These are phyloP conservation scores for Anguilla megastoma DNA, from an alignment of 2,797 vertebrate genomes.

Conservation along the genomic window DNA sequence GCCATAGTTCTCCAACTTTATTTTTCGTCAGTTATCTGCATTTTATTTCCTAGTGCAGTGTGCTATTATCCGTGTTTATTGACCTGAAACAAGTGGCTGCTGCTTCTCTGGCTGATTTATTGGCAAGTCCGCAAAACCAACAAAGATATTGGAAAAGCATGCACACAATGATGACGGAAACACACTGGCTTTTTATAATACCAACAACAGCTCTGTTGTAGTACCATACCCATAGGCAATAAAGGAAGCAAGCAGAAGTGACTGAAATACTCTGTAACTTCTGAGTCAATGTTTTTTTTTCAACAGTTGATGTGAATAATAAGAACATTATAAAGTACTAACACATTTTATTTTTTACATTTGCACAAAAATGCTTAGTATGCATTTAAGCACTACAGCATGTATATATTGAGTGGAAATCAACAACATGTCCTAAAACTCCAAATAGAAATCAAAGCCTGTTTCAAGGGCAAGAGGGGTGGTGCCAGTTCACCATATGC, in stretches of 20 bases:
- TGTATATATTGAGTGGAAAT: not conserved
- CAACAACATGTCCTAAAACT: not conserved
- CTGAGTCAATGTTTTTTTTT: not conserved
- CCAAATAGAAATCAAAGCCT: not conserved
- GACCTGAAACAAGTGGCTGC: not conserved
- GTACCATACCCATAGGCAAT: not conserved
- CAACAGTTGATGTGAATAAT: not conserved
- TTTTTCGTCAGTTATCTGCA: not conserved
- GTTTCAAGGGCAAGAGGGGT: not conserved
- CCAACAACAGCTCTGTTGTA: not conserved
- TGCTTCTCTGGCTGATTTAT: not conserved
- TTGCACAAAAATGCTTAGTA: not conserved
- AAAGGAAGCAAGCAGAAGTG: not conserved
- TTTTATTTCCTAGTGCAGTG: not conserved
- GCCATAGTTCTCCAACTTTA: not conserved
- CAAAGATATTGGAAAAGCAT: not conserved
- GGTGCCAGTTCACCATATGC: constrained; percentile 2
- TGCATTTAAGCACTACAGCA: not conserved
- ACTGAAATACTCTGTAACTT: not conserved
- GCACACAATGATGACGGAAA: not conserved
- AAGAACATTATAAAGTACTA: not conserved
- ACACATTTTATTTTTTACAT: not conserved
- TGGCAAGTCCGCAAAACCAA: not conserved
- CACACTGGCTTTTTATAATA: not conserved
- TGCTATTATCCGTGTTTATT: not conserved